Conservation (phyloP, 2,888 invertebrate species). For the Mellilla xanthometata region DNA sequence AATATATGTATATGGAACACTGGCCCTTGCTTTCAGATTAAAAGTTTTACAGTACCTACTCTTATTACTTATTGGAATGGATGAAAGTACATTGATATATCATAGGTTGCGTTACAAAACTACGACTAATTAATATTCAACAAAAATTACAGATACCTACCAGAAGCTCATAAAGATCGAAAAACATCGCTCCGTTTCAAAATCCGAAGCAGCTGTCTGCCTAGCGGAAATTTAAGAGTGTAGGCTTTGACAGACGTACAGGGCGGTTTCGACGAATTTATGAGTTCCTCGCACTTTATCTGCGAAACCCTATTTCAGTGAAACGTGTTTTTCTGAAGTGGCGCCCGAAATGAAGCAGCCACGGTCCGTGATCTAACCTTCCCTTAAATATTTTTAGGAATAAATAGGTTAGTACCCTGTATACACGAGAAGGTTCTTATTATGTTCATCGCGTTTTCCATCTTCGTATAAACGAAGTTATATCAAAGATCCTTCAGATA, state of each 20-base stretch:
- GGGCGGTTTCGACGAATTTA: constrained; percentile 33
- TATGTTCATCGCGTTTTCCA: constrained; percentile 26
- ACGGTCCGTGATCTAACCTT: constrained; percentile 22
- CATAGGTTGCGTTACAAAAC: too few relatives aligned
- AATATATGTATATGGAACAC: constrained; percentile 22
- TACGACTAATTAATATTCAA: neutral
- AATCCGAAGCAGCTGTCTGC: constrained; percentile 22
- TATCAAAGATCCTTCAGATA: constrained; percentile 24
- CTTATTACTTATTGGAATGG: too few relatives aligned
- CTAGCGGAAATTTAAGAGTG: constrained; percentile 32
- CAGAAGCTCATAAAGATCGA: constrained; percentile 2
- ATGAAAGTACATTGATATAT: too few relatives aligned
- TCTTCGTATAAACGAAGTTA: constrained; percentile 23
- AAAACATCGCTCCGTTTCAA: constrained; percentile 14
- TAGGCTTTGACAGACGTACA: constrained; percentile 35
- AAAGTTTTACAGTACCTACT: too few relatives aligned
- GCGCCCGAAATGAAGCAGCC: constrained; percentile 22
- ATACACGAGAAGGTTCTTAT: constrained; percentile 22
- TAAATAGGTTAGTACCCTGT: constrained; percentile 23
- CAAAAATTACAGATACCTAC: neutral
- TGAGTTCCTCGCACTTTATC: constrained; percentile 33
- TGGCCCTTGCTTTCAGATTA: neutral
- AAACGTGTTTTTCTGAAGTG: constrained; percentile 32
- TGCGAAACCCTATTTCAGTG: constrained; percentile 29
- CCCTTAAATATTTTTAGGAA: constrained; percentile 22